A percentile compares a stretch with the other conserved stretches of the same genome.
These are phyloP conservation scores for Anaspis maculata DNA, from an alignment of 2,888 invertebrate species.

Conservation along the genomic window DNA sequence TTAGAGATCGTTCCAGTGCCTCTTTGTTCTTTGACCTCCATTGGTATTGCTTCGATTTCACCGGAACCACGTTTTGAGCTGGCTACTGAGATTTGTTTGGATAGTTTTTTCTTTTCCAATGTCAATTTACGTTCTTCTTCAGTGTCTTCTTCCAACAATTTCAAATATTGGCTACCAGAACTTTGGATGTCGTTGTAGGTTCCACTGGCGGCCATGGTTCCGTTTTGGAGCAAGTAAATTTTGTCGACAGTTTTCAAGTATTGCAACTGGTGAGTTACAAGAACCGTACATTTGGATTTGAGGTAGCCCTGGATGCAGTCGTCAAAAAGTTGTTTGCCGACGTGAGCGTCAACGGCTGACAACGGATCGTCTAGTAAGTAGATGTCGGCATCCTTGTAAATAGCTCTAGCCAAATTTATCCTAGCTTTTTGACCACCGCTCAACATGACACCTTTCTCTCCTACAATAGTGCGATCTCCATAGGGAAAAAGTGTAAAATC, in stretches of 20 bases:
- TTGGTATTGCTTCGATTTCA: conserved; percentile 1
- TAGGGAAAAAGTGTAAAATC: conserved; percentile 64
- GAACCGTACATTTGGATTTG: conserved; percentile 8
- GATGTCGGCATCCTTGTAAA: conserved; percentile 64
- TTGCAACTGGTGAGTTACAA: conserved; percentile 10
- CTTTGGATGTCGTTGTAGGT: conserved; percentile 15
- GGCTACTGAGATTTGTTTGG: conserved; percentile 3
- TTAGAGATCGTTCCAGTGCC: conserved; percentile 5
- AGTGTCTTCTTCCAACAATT: conserved; percentile 11
- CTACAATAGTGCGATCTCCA: conserved; percentile 67
- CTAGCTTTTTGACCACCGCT: conserved; percentile 74
- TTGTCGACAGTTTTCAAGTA: conserved; percentile 7
- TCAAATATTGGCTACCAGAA: conserved; percentile 14
- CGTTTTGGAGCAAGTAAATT: conserved; percentile 10
- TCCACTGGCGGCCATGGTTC: conserved; percentile 11
- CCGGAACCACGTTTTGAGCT: conserved; percentile 4
- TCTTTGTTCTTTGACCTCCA: conserved; percentile 8
- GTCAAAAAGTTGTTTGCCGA: conserved; percentile 59
- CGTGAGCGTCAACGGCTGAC: conserved; percentile 66
- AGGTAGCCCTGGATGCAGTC: conserved; percentile 54
- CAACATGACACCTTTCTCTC: conserved; percentile 68
- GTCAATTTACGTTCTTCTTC: too few relatives aligned
- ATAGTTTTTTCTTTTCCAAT: too few relatives aligned
- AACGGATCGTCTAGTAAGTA: conserved; percentile 70
- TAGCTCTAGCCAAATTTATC: conserved; percentile 62